phyloP scores from a whole-genome alignment of 2,888 invertebrate genomes.

The Scaptomyza parva region DNA sequence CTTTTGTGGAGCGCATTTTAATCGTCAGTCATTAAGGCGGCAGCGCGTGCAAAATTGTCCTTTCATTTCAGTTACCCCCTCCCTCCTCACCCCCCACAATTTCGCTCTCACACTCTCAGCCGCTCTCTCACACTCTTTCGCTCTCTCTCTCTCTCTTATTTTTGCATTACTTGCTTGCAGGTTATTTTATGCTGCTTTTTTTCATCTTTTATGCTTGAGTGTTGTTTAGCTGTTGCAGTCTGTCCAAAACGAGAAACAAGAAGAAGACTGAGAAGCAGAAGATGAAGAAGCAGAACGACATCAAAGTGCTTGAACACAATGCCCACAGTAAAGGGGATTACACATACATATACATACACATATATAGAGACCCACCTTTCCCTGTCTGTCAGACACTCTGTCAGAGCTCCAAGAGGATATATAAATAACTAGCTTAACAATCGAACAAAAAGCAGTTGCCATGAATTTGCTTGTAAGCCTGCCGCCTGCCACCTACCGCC shows the following conservation, averaged over 20 bases:
- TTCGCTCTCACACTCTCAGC: background rate
- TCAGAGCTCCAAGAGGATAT: background rate
- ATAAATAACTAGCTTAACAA: background rate
- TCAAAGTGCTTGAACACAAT: constrained; percentile 41
- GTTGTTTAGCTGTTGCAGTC: constrained; percentile 42
- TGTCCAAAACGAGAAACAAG: constrained; percentile 25
- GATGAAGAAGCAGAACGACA: constrained; percentile 11
- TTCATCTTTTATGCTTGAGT: constrained; percentile 27
- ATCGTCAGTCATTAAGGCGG: constrained; percentile 76
- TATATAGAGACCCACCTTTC: background rate
- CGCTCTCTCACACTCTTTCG: too few species aligned
- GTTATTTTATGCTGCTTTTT: constrained; percentile 24
- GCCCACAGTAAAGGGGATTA: constrained; percentile 4
- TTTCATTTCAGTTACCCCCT: constrained; percentile 58
- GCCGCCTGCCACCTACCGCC: too few species aligned
- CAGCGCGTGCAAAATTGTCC: constrained; percentile 71
- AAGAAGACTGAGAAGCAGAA: too few species aligned
- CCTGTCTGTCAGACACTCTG: background rate
- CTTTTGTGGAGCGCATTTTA: constrained; percentile 69
- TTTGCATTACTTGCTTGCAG: constrained; percentile 27
- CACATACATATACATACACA: background rate
- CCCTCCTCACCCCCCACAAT: background rate
- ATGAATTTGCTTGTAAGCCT: background rate
- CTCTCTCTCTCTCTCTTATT: constrained; percentile 5
- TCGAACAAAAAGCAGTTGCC: background rate